Evolutionary conservation across 2,113 vertebrate genomes (phyloP).

Genomic region (cat (Felis catus)): DNA sequence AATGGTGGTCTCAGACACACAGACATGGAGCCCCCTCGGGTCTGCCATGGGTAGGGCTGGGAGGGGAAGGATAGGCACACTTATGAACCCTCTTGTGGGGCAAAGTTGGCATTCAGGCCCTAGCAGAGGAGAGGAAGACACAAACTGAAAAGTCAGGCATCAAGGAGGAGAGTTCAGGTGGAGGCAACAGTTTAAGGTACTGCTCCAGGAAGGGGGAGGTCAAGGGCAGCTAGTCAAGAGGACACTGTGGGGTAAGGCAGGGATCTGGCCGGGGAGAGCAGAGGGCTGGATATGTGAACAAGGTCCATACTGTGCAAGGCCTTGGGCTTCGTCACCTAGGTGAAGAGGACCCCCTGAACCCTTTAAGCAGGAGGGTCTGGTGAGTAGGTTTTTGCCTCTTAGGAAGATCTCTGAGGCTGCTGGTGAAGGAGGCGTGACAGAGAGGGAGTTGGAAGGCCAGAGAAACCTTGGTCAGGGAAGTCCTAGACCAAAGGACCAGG

Average conservation of each 20-base stretch:
- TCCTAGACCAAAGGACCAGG: neutral
- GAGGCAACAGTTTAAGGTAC: neutral
- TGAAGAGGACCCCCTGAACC: neutral
- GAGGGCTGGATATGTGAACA: neutral
- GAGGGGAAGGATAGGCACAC: neutral
- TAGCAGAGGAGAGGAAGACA: neutral
- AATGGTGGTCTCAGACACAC: neutral
- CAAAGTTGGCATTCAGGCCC: neutral
- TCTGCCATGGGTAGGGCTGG: neutral
- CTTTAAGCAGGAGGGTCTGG: neutral
- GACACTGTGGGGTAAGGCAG: neutral
- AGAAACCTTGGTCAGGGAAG: neutral
- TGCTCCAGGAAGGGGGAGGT: neutral
- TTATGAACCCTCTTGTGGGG: neutral
- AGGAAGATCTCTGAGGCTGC: neutral
- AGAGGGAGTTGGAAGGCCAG: neutral
- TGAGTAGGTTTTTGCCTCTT: neutral
- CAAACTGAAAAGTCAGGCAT: neutral
- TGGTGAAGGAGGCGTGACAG: neutral
- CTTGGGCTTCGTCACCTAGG: neutral
- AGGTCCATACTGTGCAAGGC: neutral
- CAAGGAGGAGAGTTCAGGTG: neutral
- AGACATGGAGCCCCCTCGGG: neutral
- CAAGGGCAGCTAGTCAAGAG: neutral
- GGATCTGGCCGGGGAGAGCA: fast-evolving